Conservation (phyloP, 2,888 invertebrate species). For the Agriopis leucophaearia region DNA sequence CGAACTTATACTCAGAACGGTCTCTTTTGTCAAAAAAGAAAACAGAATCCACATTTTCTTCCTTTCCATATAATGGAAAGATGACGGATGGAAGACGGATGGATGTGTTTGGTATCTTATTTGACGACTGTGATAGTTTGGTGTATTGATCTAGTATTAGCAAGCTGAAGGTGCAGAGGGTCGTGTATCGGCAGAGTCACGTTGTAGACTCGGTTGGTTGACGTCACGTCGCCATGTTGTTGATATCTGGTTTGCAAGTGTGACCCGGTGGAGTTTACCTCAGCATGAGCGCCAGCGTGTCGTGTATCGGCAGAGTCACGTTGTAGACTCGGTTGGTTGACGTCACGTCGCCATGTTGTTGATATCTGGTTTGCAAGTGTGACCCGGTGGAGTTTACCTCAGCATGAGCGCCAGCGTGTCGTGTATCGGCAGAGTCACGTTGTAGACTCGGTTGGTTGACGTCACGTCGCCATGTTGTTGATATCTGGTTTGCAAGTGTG, state of each 20-base stretch:
- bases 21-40: too few relatives aligned
- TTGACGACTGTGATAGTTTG: too few relatives aligned
- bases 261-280: too few relatives aligned
- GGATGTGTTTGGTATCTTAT: too few relatives aligned
- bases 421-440: slow-evolving; percentile 85
- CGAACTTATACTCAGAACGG: too few relatives aligned
- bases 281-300: slow-evolving; percentile 57
- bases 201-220: slow-evolving; percentile 87
- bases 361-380: slow-evolving; percentile 44
- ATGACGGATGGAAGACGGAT: too few relatives aligned
- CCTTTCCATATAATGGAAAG: too few relatives aligned
- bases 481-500: too few relatives aligned
- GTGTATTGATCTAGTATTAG: too few relatives aligned
- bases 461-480: slow-evolving; percentile 87
- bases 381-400: too few relatives aligned
- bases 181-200: slow-evolving; percentile 86
- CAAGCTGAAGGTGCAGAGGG: too few relatives aligned
- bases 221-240: slow-evolving; percentile 87
- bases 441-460: slow-evolving; percentile 87
- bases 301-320: slow-evolving; percentile 85
- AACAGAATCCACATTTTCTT: too few relatives aligned
- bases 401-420: slow-evolving; percentile 61
- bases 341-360: slow-evolving; percentile 86
- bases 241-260: slow-evolving; percentile 44
- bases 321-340: slow-evolving; percentile 87